Evolutionary conservation across 2,113 vertebrate species (phyloP).

Genomic region (Cheirogaleus medius): DNA sequence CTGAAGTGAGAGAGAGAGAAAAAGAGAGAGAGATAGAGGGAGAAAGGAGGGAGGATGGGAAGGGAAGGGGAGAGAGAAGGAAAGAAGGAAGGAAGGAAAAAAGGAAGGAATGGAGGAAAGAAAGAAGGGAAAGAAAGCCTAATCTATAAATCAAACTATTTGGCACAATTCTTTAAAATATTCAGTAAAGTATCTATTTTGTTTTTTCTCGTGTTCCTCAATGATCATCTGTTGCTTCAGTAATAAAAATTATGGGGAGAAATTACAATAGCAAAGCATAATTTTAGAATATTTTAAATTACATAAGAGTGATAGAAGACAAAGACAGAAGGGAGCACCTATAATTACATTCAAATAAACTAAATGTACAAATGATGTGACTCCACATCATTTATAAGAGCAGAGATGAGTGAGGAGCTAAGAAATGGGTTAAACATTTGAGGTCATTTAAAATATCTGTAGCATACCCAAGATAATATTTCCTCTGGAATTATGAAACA

Average conservation of each 20-base stretch:
- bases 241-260: slow-evolving; percentile 18
- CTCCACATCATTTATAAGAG: background rate
- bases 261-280: slow-evolving; percentile 13
- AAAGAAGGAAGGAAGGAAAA: no score
- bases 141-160: slow-evolving; percentile 9
- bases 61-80: rapidly evolving
- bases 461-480: background rate
- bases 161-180: slow-evolving; percentile 24
- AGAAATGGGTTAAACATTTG: slow-evolving; percentile 22
- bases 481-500: slow-evolving; percentile 35
- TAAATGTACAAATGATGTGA: slow-evolving; percentile 27
- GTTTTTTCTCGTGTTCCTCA: background rate
- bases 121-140: background rate
- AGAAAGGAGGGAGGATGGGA: background rate
- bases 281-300: slow-evolving; percentile 58
- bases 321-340: slow-evolving; percentile 8
- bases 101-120: no score
- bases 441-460: slow-evolving; percentile 42
- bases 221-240: slow-evolving; percentile 21
- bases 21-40: background rate
- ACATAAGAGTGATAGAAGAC: background rate
- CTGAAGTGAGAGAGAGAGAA: background rate
- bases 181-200: background rate
- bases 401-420: background rate
- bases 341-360: slow-evolving; percentile 41